These are phyloP conservation scores for Sitobion miscanthi DNA, from an alignment of 1,140 invertebrate genomes.

Conservation along the genomic window DNA sequence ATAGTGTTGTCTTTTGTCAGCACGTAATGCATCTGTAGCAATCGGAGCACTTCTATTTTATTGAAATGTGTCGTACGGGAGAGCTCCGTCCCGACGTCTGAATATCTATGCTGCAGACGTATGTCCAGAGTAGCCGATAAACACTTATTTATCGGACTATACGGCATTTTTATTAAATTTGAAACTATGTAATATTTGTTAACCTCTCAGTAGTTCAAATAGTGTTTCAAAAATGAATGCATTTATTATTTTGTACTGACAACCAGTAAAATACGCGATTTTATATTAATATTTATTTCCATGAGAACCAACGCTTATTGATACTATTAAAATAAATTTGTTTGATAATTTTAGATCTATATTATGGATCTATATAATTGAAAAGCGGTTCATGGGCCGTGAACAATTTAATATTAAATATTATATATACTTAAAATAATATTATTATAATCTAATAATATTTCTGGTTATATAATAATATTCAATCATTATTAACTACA, in stretches of 20 bases:
- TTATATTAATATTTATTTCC: no score
- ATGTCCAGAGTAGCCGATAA: neutral
- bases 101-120: neutral
- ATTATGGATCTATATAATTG: no score
- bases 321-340: no score
- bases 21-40: neutral
- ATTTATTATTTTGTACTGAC: neutral
- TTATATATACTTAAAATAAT: no score
- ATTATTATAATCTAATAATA: no score
- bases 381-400: no score
- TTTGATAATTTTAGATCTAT: no score
- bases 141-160: neutral
- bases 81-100: neutral
- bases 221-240: neutral
- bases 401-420: no score
- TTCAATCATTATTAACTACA: no score
- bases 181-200: neutral
- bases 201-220: neutral
- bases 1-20: neutral
- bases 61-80: conserved; percentile 2
- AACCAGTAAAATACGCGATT: no score
- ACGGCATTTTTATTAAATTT: neutral
- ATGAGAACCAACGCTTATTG: no score
- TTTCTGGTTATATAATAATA: no score
- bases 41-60: neutral